Percentiles rank a stretch among this genome's conserved stretches.
These are phyloP conservation scores for Yponomeuta cagnagella DNA, from an alignment of 2,888 invertebrate genomes.

Conservation along the genomic window DNA sequence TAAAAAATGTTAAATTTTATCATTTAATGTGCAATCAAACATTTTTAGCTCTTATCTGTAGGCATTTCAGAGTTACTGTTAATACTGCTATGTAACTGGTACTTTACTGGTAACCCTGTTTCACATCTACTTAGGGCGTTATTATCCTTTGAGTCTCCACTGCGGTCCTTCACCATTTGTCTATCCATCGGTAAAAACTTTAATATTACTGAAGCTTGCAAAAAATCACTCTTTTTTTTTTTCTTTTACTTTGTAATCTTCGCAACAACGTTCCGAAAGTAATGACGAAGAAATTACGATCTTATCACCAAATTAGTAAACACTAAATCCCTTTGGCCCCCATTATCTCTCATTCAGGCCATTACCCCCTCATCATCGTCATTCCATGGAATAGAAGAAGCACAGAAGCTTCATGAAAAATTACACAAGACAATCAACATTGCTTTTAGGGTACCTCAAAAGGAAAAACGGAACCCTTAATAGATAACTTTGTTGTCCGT, in stretches of 20 bases:
- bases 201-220: background rate
- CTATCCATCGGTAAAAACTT: background rate
- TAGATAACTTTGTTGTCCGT: too few relatives aligned
- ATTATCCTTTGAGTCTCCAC: too few relatives aligned
- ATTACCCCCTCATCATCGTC: slow-evolving; percentile 11
- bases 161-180: background rate
- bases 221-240: background rate
- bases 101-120: too few relatives aligned
- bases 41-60: too few relatives aligned
- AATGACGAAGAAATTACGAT: background rate
- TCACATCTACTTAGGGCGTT: too few relatives aligned
- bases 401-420: background rate
- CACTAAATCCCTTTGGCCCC: background rate
- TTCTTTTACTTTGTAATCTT: background rate
- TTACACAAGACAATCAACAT: too few relatives aligned
- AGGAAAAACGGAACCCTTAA: too few relatives aligned
- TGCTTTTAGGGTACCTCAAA: too few relatives aligned
- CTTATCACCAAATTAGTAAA: slow-evolving; percentile 8
- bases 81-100: too few relatives aligned
- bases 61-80: too few relatives aligned
- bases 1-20: too few relatives aligned
- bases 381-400: background rate
- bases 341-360: slow-evolving; percentile 13
- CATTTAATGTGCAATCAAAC: too few relatives aligned
- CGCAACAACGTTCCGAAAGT: slow-evolving; percentile 4